Base-by-base conservation (phyloP, 2,797 vertebrate genomes). In the Sebastes variabilis region DNA sequence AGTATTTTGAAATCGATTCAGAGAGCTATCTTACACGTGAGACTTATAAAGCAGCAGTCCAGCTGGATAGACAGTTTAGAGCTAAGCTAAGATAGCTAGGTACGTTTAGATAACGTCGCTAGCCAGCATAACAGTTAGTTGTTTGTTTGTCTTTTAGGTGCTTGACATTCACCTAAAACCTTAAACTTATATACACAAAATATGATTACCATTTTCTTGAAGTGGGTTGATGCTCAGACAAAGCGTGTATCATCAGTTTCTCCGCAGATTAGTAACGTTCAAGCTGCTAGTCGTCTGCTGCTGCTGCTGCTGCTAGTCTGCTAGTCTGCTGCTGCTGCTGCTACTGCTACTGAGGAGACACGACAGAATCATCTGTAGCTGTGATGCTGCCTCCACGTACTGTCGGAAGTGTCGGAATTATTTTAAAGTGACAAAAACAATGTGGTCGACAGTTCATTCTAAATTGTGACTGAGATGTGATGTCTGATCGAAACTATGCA, bases 201-300 rank as follows among this genome's bases (percentile, higher is more conserved):
- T 18, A 32, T 34, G 4, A 8, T 62, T 90, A 94, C 93, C 93
- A 93, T 92, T 83, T 62, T 83, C n/a, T 29, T 56, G 13, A 66
- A 2, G 29, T 25, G 6, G 12, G 24, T 46, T 16, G 60, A 2
- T 11, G 64, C 4, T 72, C 4, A 22, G 4, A 16, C 0, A 52
- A 52, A 38, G 29, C 1, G 0, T 2, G 20, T 65, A 4, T 67
- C 59, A 82, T 77, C 14, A 12, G 67, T 2, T 32, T 5, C 13
- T 58, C 61, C 24, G 55, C 16, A 12, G 14, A 25, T 4, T 14
- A 36, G 25, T 2, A 6, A 4, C 32, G 14, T 42, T 16, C 0
- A 8, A 20, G 38, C 38, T 46, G 8, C 16, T 67, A 6, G 13
- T 6, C 34, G 8, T 2, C 30, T 42, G 38, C 36, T 38, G 4